Percentiles rank a stretch among this genome's conserved stretches.
phyloP scores from a whole-genome alignment of 2,113 vertebrate genomes.

The Sylvicapra grimmia region DNA sequence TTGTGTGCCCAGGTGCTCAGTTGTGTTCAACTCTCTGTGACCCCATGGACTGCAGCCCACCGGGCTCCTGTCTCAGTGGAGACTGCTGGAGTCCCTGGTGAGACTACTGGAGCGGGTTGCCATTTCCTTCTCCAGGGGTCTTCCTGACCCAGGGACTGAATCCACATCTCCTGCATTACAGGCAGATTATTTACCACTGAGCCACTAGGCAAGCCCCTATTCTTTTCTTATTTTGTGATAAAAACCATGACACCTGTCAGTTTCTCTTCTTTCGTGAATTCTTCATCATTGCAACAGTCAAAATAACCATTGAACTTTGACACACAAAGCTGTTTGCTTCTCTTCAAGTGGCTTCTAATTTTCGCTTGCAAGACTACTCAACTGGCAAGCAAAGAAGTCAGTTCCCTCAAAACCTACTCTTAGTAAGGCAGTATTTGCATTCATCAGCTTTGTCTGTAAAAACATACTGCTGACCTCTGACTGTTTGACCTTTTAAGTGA shows the following conservation, averaged over 20 bases:
- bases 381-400: not conserved
- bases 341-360: not conserved
- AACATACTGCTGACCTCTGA: conserved; percentile 15
- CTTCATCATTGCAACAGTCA: not conserved
- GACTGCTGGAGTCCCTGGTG: not conserved
- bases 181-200: not conserved
- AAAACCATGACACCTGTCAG: not conserved
- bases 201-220: not conserved
- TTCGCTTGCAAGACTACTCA: not conserved
- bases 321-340: not conserved
- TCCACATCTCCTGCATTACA: not conserved
- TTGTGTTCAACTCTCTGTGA: not conserved
- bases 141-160: not conserved
- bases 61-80: not conserved
- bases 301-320: not conserved
- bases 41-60: not conserved
- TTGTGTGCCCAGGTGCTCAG: not conserved
- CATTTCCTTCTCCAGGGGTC: not conserved
- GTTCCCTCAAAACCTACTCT: not conserved
- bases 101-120: not conserved
- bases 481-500: conserved; percentile 19
- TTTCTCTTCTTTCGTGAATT: not conserved
- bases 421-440: not conserved
- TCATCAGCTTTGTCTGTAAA: not conserved
- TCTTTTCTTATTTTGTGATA: not conserved